phyloP scores from a whole-genome alignment of 2,113 vertebrate species.

The Mormyrus iriodes region DNA sequence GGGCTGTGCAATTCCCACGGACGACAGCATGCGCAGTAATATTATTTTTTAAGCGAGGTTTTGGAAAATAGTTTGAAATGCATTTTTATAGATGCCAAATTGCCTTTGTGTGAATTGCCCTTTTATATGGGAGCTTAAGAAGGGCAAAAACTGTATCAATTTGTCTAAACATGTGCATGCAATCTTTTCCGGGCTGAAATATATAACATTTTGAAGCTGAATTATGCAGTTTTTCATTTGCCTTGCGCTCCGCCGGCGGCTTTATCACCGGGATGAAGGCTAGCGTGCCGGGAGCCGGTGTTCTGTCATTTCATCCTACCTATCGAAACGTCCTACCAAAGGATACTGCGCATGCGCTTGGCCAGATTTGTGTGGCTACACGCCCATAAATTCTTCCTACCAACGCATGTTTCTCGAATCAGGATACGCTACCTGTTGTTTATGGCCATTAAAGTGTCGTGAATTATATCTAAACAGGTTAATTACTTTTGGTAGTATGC shows the following conservation, averaged over 20 bases:
- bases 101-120: neutral
- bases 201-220: neutral
- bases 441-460: too few relatives aligned
- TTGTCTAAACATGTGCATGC: neutral
- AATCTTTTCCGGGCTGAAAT: neutral
- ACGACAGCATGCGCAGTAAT: neutral
- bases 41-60: neutral
- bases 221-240: neutral
- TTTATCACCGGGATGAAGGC: too few relatives aligned
- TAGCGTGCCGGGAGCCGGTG: too few relatives aligned
- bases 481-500: too few relatives aligned
- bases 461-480: too few relatives aligned
- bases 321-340: too few relatives aligned
- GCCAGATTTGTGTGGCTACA: too few relatives aligned
- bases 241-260: neutral
- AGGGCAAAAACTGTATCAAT: neutral
- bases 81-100: neutral
- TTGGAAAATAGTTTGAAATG: neutral
- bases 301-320: too few relatives aligned
- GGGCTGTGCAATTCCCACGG: neutral
- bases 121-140: neutral
- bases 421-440: too few relatives aligned
- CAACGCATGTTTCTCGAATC: too few relatives aligned
- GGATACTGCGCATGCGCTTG: too few relatives aligned
- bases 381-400: too few relatives aligned